Evolutionary conservation across 2,113 vertebrate genomes (phyloP), one percentile per base, ranked within the genome.

Genomic region (Prunella fulvescens): DNA sequence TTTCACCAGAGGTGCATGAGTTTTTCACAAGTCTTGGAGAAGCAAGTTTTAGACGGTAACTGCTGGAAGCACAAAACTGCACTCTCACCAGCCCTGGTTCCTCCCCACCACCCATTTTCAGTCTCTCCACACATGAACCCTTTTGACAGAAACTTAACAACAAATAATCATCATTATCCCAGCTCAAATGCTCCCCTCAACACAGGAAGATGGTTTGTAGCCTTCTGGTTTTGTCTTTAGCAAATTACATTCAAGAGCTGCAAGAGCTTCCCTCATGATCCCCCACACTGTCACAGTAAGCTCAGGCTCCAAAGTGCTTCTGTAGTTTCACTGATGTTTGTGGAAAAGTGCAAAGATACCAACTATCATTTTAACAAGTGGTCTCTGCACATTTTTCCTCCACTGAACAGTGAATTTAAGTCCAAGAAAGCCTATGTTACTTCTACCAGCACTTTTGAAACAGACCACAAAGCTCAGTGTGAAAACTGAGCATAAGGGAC

Each of bases 1-100:
- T 67, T 71, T 73, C 33, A 65, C 42, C 58, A 73, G 14, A 6
- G 11, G 6, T 11, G 2, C 14, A 13, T 1, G 24, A 70, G 11
- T 33, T 37, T 62, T 60, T 47, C 44, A 33, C 0, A 0, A 69
- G 37, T 7, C 22, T 65, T 1, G 0, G 19, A 74, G 40, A 33
- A 86, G 45, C 37, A 61, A 8, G n/a, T n/a, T n/a, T 19, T 14
- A 31, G 26, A n/a, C n/a, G n/a, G n/a, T n/a, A n/a, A n/a, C n/a
- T n/a, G n/a, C 26, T 79, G 61, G 44, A 89, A 72, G 26, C 22
- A 42, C 29, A 72, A 87, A 79, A 25, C 35, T 42, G 23, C 6
- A 1, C 12, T 57, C 39, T 51, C 2, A 1, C 18, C 48, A 67
- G 31, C 22, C n/a, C 28, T 53, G 44, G 10, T 28, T 86, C 44